Conservation (phyloP, 2,113 vertebrate species). For the Rhabdomys dilectus region DNA sequence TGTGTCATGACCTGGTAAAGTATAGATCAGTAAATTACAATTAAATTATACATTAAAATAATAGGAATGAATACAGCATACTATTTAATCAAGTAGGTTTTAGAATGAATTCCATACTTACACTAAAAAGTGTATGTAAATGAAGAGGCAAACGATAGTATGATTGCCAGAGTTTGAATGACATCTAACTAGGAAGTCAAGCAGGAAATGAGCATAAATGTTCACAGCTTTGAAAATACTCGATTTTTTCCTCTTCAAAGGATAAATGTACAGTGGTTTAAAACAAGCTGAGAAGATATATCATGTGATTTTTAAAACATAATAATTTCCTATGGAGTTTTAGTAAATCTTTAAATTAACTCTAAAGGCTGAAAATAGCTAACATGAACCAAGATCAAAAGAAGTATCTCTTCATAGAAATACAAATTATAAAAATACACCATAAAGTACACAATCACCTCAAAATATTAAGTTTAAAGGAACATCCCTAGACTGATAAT, state of each 20-base stretch:
- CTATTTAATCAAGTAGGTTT: not conserved
- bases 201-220: not conserved
- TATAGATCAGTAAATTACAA: not conserved
- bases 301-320: not conserved
- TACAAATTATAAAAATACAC: not conserved
- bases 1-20: not conserved
- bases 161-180: not conserved
- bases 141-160: not conserved
- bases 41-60: constrained; percentile 10
- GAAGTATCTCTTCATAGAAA: not conserved
- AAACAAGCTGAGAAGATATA: not conserved
- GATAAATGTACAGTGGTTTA: not conserved
- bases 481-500: not conserved
- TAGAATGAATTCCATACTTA: constrained; percentile 17
- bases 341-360: constrained; percentile 20
- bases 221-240: constrained; percentile 1
- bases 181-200: constrained; percentile 7
- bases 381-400: not conserved
- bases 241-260: not conserved
- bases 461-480: not conserved
- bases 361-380: not conserved
- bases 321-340: not conserved
- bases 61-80: not conserved
- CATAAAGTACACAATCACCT: not conserved
- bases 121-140: constrained; percentile 35